phyloP scores from a whole-genome alignment of 2,888 invertebrate genomes.

The Cerastis rubricosa region DNA sequence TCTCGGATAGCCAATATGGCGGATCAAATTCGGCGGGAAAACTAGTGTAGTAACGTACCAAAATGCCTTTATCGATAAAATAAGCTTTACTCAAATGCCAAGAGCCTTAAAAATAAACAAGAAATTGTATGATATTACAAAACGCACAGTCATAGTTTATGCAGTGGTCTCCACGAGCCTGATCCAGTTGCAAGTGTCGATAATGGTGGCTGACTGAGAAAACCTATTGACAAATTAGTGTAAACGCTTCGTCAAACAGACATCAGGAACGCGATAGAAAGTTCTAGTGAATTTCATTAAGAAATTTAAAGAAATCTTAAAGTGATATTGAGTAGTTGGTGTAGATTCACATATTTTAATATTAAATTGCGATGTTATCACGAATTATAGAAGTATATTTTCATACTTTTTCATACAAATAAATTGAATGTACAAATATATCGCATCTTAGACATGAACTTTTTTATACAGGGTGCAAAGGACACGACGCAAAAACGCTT shows the following conservation, averaged over 20 bases:
- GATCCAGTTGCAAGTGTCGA: slow-evolving; percentile 72
- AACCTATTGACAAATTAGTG: slow-evolving; percentile 74
- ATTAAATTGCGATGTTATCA: slow-evolving; percentile 47
- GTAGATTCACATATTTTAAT: slow-evolving; percentile 45
- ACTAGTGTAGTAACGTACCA: slow-evolving; percentile 19
- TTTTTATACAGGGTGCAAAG: background rate
- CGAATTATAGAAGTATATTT: slow-evolving; percentile 58
- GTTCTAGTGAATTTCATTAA: slow-evolving; percentile 31
- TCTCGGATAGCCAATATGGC: slow-evolving; percentile 42
- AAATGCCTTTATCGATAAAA: slow-evolving; percentile 19
- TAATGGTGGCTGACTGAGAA: slow-evolving; percentile 75
- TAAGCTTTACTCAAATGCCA: slow-evolving; percentile 12
- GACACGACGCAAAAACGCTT: no score
- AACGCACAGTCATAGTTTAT: slow-evolving; percentile 53
- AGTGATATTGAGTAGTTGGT: slow-evolving; percentile 20
- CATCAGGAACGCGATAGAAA: slow-evolving; percentile 66
- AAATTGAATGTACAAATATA: slow-evolving; percentile 61
- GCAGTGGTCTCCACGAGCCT: slow-evolving; percentile 54
- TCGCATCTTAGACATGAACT: slow-evolving; percentile 42
- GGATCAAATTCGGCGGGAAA: slow-evolving; percentile 20
- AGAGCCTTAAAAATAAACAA: slow-evolving; percentile 21
- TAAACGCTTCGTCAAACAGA: slow-evolving; percentile 71
- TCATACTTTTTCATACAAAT: slow-evolving; percentile 66
- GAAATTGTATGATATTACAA: slow-evolving; percentile 40
- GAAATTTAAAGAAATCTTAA: slow-evolving; percentile 7